Evolutionary conservation across 23 tunicate genomes (phyloP).

Genomic region (Corella eumyota): DNA sequence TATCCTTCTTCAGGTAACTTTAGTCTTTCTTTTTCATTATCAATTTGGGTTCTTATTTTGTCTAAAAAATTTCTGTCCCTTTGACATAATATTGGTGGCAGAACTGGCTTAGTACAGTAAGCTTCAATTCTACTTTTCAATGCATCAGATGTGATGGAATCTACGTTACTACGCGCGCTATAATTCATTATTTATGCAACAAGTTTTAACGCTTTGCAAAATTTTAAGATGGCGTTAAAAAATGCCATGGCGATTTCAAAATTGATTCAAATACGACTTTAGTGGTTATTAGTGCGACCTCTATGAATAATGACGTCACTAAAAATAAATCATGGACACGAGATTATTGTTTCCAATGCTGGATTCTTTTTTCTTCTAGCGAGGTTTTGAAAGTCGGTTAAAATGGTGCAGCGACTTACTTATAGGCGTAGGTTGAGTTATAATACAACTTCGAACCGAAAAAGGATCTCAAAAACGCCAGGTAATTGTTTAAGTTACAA

Average conservation of each 20-base stretch:
- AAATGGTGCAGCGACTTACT: slow-evolving; percentile 90
- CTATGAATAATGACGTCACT: slow-evolving; percentile 9
- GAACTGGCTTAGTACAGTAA: neutral
- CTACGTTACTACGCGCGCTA: neutral
- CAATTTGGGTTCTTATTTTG: slow-evolving; percentile 32
- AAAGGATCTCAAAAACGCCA: slow-evolving; percentile 89
- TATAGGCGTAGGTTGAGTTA: slow-evolving; percentile 80
- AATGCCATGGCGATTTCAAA: slow-evolving; percentile 2
- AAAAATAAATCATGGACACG: neutral
- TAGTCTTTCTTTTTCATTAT: slow-evolving; percentile 28
- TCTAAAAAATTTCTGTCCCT: slow-evolving; percentile 30
- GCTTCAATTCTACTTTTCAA: neutral
- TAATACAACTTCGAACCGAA: slow-evolving; percentile 83
- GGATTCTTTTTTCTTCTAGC: slow-evolving; percentile 9
- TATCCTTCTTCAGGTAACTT: slow-evolving; percentile 13
- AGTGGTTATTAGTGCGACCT: neutral
- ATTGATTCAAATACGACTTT: too few relatives aligned
- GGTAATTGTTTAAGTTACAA: slow-evolving; percentile 26
- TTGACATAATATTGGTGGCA: slow-evolving; percentile 65
- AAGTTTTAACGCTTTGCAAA: neutral
- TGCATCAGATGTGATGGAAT: slow-evolving; percentile 13
- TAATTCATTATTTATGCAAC: neutral
- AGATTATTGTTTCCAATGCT: neutral
- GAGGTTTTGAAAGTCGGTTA: neutral
- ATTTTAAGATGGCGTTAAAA: neutral